phyloP scores from a whole-genome alignment of 2,113 vertebrate genomes.

The Natator depressus region DNA sequence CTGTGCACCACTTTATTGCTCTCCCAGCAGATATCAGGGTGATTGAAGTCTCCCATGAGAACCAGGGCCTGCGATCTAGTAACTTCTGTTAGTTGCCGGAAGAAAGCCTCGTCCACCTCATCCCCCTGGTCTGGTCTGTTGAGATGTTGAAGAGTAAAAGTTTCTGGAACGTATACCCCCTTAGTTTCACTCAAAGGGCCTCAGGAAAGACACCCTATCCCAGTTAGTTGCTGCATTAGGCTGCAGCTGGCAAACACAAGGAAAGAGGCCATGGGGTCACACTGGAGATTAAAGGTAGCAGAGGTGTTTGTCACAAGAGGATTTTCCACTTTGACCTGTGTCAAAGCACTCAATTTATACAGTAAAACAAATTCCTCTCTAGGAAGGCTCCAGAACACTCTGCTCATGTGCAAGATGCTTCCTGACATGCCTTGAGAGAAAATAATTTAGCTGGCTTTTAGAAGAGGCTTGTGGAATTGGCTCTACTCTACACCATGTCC shows the following conservation, averaged over 20 bases:
- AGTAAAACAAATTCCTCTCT: neutral
- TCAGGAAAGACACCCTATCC: neutral
- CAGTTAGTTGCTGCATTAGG: neutral
- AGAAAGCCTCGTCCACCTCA: too few relatives aligned
- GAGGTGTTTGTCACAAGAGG: neutral
- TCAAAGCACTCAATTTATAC: neutral
- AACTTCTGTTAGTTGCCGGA: too few relatives aligned
- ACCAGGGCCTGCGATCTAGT: too few relatives aligned
- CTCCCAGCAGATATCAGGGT: too few relatives aligned
- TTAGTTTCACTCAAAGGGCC: neutral
- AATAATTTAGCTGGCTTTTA: neutral
- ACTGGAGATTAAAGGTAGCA: neutral
- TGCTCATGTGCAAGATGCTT: neutral
- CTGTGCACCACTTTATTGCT: too few relatives aligned
- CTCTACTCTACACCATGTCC: neutral
- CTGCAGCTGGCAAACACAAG: neutral
- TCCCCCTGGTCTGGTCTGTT: too few relatives aligned
- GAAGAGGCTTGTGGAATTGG: conserved; percentile 15
- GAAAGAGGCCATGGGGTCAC: neutral
- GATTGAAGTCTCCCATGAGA: too few relatives aligned
- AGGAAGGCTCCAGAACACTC: neutral
- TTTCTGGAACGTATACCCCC: neutral
- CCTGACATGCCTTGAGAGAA: conserved; percentile 16
- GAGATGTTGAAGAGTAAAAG: neutral
- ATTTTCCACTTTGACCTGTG: neutral